Conservation (phyloP, 2,113 vertebrate genomes). For the Protomyctophum bolini region DNA sequence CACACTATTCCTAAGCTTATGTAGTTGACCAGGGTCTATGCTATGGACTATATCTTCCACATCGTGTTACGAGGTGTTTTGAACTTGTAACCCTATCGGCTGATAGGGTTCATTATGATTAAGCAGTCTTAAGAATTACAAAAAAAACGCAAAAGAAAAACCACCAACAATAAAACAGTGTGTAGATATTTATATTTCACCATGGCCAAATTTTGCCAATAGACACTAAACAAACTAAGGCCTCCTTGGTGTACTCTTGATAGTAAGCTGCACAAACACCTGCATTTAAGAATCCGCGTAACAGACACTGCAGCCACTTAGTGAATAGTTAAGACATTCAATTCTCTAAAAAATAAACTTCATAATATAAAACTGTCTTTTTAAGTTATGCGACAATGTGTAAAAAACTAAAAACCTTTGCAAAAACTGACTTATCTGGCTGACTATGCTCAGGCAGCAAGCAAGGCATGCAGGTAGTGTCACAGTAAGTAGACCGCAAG, state of each 20-base stretch:
- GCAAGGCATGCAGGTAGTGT: conserved; percentile 10
- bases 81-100: no score
- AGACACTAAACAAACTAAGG: conserved; percentile 12
- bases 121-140: no score
- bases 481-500: neutral
- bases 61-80: no score
- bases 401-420: conserved; percentile 14
- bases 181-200: neutral
- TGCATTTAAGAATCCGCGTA: conserved; percentile 14
- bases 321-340: neutral
- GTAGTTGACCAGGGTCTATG: no score
- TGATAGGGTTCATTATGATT: neutral
- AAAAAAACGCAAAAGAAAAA: no score
- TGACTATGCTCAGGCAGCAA: conserved; percentile 20
- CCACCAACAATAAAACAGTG: neutral
- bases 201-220: neutral
- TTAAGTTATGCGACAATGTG: neutral
- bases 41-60: no score
- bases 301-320: conserved; percentile 2
- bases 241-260: neutral
- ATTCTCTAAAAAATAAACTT: conserved; percentile 39
- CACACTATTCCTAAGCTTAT: no score
- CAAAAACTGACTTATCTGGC: neutral
- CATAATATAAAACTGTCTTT: conserved; percentile 25
- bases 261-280: neutral